phyloP scores from a whole-genome alignment of 2,888 invertebrate species.

The Pomacea canaliculata region DNA sequence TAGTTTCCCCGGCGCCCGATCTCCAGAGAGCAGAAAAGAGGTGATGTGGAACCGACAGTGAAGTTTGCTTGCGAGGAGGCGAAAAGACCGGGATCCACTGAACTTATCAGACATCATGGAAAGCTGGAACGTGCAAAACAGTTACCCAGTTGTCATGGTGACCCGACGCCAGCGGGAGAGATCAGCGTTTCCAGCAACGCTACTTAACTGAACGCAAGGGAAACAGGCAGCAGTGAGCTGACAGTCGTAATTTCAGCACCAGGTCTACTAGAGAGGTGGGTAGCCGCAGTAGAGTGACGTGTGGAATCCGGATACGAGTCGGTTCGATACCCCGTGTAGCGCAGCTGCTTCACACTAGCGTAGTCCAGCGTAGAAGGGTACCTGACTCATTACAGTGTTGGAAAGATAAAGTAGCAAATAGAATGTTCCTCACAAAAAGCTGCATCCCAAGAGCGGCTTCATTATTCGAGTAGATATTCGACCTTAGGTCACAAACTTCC shows the following conservation, averaged over 20 bases:
- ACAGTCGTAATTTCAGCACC: neutral
- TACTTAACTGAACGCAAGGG: neutral
- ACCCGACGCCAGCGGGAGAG: slow-evolving; percentile 37
- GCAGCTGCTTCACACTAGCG: neutral
- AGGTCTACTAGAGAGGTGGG: no score
- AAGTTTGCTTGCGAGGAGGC: slow-evolving; percentile 27
- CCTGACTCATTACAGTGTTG: neutral
- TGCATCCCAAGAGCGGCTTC: no score
- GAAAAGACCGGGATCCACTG: slow-evolving; percentile 31
- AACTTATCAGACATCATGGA: slow-evolving; percentile 60
- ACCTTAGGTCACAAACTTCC: no score
- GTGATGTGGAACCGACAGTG: no score
- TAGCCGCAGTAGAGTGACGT: no score
- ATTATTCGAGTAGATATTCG: no score
- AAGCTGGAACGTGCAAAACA: slow-evolving; percentile 66
- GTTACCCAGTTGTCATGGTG: slow-evolving; percentile 60
- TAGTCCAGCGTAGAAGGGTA: neutral
- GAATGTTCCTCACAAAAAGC: no score
- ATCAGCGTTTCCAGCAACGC: slow-evolving; percentile 7
- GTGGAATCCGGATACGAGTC: neutral
- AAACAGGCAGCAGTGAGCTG: neutral
- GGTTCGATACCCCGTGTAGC: neutral
- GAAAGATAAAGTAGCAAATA: no score
- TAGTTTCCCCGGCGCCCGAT: no score
- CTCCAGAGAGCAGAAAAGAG: no score